Percentiles rank a stretch among this genome's conserved stretches.
phyloP scores from a whole-genome alignment of 2,888 invertebrate genomes.

The Phyto melanocephala region DNA sequence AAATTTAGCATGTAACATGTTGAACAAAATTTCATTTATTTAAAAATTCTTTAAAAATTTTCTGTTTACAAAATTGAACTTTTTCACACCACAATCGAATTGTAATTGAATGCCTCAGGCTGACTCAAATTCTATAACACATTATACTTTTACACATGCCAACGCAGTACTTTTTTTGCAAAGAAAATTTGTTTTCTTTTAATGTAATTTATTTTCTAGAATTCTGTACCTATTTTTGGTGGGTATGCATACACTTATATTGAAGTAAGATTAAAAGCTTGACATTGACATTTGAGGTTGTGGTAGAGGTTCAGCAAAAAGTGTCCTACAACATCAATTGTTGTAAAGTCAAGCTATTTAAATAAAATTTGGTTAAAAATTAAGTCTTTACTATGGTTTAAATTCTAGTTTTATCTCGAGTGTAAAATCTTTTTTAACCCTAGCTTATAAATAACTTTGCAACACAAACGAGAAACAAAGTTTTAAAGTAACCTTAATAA shows the following conservation, averaged over 20 bases:
- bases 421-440: too few species aligned
- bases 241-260: neutral
- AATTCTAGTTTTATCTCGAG: too few species aligned
- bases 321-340: neutral
- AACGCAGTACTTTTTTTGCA: neutral
- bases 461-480: too few species aligned
- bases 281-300: constrained; percentile 25
- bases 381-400: too few species aligned
- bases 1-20: neutral
- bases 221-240: neutral
- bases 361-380: too few species aligned
- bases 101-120: constrained; percentile 75
- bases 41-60: neutral
- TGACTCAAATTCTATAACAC: constrained; percentile 39
- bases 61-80: constrained; percentile 71
- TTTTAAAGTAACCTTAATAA: too few species aligned
- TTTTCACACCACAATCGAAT: constrained; percentile 77
- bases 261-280: constrained; percentile 4
- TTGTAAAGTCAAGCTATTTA: too few species aligned
- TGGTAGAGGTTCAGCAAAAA: neutral
- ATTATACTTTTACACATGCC: constrained; percentile 3
- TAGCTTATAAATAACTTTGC: too few species aligned
- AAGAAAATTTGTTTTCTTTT: constrained; percentile 16
- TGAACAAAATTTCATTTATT: constrained; percentile 5
- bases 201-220: constrained; percentile 48